Conservation (phyloP, 2,888 invertebrate species). For the Caenorhabditis panamensis region DNA sequence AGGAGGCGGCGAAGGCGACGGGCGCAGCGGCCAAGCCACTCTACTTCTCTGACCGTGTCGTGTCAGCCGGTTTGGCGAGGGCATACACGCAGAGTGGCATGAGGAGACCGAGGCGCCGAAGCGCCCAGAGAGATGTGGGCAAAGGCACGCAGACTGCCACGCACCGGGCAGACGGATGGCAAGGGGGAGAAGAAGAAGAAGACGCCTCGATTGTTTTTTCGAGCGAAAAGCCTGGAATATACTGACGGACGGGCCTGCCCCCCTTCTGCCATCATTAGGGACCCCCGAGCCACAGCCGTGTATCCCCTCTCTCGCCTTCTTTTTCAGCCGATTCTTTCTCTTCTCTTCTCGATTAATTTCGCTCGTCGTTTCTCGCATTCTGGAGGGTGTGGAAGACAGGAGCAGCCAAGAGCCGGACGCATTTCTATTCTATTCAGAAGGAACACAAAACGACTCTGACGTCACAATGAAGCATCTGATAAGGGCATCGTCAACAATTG, state of each 20-base stretch:
- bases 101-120: conserved; percentile 34
- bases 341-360: conserved; percentile 15
- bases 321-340: conserved; percentile 33
- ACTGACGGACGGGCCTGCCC: conserved; percentile 45
- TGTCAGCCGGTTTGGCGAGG: conserved; percentile 57
- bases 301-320: conserved; percentile 33
- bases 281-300: conserved; percentile 35
- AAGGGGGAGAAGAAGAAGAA: conserved; percentile 9
- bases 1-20: conserved; percentile 30
- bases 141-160: conserved; percentile 42
- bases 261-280: conserved; percentile 55
- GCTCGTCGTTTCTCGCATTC: conserved; percentile 1
- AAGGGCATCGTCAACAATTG: background rate
- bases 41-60: conserved; percentile 58
- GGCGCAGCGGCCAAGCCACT: conserved; percentile 55
- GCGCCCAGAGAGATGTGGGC: conserved; percentile 10
- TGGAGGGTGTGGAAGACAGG: background rate
- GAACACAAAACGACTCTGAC: background rate
- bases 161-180: conserved; percentile 17
- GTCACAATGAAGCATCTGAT: conserved; percentile 1
- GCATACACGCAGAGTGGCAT: conserved; percentile 45
- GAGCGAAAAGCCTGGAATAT: conserved; percentile 56
- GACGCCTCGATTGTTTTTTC: conserved; percentile 57
- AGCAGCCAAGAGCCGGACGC: background rate
- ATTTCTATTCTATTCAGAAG: too few relatives aligned